Percentiles rank a stretch among this genome's conserved stretches.
These are phyloP conservation scores for Orientallactaga bullata DNA, from an alignment of 2,113 vertebrate genomes.

Conservation along the genomic window DNA sequence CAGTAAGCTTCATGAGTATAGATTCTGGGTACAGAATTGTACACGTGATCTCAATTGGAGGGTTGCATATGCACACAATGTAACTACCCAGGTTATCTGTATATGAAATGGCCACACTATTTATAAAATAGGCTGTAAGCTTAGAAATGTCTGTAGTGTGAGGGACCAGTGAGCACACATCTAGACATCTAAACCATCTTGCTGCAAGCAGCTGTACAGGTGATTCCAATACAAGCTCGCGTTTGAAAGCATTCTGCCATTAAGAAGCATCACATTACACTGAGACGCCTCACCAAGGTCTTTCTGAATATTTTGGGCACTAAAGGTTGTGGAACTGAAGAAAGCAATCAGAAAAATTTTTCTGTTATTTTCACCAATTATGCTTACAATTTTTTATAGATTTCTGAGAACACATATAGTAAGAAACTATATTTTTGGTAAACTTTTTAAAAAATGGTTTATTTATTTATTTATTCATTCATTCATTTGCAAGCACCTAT, in stretches of 20 bases:
- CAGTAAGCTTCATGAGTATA: not conserved
- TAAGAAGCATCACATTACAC: not conserved
- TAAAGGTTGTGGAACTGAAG: not conserved
- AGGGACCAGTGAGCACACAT: not conserved
- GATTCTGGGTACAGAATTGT: not conserved
- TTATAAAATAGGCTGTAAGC: conserved; percentile 2
- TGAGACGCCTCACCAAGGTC: not conserved
- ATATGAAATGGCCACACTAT: not conserved
- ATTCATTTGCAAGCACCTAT: no score
- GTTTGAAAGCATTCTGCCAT: not conserved
- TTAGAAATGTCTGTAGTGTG: conserved; percentile 21
- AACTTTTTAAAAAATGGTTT: no score
- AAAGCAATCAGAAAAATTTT: not conserved
- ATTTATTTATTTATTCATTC: no score
- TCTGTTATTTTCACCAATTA: conserved; percentile 19
- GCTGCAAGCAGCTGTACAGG: not conserved
- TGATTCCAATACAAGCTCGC: not conserved
- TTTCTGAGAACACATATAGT: not conserved
- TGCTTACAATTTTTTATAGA: not conserved
- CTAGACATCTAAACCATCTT: not conserved
- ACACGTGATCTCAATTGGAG: not conserved
- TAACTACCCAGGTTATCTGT: not conserved
- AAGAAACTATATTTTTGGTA: not conserved
- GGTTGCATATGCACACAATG: not conserved
- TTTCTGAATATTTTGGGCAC: not conserved